Conservation (phyloP, 2,888 invertebrate species). For the Lumbricus terrestris region DNA sequence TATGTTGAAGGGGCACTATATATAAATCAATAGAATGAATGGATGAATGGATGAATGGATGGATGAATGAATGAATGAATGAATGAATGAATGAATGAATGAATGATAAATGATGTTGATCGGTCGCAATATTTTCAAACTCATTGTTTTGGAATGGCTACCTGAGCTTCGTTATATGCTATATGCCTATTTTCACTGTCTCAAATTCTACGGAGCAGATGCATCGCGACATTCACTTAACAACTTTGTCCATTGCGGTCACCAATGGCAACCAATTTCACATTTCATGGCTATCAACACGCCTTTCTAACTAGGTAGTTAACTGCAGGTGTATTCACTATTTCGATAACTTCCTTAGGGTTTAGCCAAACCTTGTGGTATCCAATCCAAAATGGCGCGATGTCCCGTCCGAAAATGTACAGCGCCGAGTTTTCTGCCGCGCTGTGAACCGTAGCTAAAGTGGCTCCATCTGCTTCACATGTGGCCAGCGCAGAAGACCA, state of each 20-base stretch:
- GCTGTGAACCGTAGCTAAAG: slow-evolving; percentile 25
- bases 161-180: no score
- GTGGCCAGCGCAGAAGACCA: neutral
- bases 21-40: no score
- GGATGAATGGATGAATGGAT: no score
- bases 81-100: no score
- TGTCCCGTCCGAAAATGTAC: neutral
- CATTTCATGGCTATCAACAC: neutral
- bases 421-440: slow-evolving; percentile 32
- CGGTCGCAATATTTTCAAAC: no score
- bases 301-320: neutral
- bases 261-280: neutral
- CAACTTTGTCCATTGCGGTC: neutral
- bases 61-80: no score
- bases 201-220: no score
- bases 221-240: neutral
- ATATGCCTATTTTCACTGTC: neutral
- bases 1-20: no score
- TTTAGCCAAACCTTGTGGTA: slow-evolving; percentile 7
- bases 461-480: slow-evolving; percentile 27
- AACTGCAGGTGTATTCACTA: neutral
- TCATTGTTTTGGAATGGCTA: no score
- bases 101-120: no score
- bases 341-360: neutral
- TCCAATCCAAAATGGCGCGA: slow-evolving; percentile 26